Evolutionary conservation across 2,797 vertebrate genomes (phyloP).

Genomic region (Lemur catta): DNA sequence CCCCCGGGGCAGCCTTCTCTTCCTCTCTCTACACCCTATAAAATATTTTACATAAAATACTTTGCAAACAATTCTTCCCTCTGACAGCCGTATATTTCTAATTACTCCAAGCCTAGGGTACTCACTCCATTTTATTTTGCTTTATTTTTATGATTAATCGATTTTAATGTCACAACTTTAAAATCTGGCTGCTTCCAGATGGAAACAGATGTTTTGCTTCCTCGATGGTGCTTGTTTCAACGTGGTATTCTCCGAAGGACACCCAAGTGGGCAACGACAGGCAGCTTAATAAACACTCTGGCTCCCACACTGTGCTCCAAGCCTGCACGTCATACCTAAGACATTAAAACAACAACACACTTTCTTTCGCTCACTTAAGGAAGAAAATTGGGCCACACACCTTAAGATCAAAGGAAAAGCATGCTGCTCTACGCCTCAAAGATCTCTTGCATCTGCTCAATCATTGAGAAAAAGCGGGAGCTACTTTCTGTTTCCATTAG

Average conservation of each 20-base stretch:
- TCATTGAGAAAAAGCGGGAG: slow-evolving; percentile 49
- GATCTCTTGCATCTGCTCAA: neutral
- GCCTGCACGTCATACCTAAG: fast-evolving
- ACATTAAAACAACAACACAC: neutral
- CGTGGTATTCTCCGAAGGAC: neutral
- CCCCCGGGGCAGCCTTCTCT: neutral
- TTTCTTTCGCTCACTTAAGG: fast-evolving
- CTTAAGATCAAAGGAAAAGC: slow-evolving; percentile 3
- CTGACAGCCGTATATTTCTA: neutral
- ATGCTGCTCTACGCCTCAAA: neutral
- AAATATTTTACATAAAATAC: neutral
- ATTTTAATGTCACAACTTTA: neutral
- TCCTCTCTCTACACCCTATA: neutral
- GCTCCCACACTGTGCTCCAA: neutral
- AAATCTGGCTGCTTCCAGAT: slow-evolving; percentile 55
- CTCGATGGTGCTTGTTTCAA: neutral
- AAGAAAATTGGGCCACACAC: neutral
- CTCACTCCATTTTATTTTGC: slow-evolving; percentile 47
- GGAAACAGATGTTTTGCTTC: slow-evolving; percentile 25
- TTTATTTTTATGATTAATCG: slow-evolving; percentile 62
- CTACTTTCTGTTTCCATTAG: slow-evolving; percentile 27
- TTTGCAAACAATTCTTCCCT: neutral
- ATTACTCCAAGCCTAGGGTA: slow-evolving; percentile 7
- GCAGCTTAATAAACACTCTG: neutral
- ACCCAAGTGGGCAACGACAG: neutral